These are phyloP conservation scores for Cynopterus brachyotis DNA, from an alignment of 2,113 vertebrate genomes.

Conservation along the genomic window DNA sequence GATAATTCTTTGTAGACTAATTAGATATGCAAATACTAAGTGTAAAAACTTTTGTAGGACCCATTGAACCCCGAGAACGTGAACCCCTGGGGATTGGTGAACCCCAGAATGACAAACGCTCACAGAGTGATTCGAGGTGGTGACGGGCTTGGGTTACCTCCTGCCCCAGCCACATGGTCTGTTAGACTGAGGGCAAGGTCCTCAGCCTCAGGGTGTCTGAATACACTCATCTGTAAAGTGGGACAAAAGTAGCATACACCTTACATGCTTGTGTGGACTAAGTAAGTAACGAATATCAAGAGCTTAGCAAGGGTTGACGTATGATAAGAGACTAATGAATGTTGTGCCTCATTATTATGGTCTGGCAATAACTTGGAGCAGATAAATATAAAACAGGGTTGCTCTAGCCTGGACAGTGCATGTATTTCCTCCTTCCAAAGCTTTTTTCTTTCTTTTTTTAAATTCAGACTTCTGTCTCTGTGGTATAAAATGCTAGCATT, in stretches of 20 bases:
- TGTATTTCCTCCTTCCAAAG: neutral
- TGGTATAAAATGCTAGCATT: neutral
- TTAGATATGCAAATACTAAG: neutral
- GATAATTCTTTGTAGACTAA: neutral
- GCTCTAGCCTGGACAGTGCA: neutral
- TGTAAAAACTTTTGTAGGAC: neutral
- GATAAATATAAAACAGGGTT: constrained; percentile 8
- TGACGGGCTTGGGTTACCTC: neutral
- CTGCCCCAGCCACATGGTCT: neutral
- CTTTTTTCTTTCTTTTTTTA: neutral
- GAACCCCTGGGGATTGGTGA: neutral
- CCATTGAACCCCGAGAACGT: neutral
- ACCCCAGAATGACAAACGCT: neutral
- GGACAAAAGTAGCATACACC: neutral
- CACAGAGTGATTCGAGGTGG: neutral
- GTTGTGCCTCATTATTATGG: neutral
- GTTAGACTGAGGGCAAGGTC: neutral
- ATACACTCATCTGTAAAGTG: neutral
- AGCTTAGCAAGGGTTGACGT: neutral
- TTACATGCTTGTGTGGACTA: neutral
- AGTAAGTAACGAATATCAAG: neutral
- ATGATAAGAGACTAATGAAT: neutral
- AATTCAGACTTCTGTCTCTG: neutral
- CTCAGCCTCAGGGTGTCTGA: neutral
- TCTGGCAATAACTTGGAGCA: neutral